phyloP scores from a whole-genome alignment of 2,888 invertebrate genomes.

The Theristus sp. region DNA sequence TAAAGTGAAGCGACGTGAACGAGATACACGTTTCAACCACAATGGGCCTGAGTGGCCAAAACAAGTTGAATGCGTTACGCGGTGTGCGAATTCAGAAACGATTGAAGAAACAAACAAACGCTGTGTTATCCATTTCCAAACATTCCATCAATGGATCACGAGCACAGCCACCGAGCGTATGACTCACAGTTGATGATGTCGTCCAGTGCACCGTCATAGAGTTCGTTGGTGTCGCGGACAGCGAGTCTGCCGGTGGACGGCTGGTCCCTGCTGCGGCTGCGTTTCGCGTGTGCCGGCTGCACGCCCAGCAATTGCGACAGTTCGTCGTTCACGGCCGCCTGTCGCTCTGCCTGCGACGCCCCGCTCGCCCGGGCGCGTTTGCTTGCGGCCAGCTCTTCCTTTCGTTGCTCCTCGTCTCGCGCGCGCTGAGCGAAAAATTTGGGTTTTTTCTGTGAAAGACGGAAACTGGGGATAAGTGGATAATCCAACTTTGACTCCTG shows the following conservation, averaged over 20 bases:
- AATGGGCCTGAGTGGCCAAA: too few species aligned
- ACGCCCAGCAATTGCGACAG: background rate
- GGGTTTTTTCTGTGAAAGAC: too few species aligned
- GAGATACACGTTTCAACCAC: too few species aligned
- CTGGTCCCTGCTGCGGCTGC: too few species aligned
- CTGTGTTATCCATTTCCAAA: too few species aligned
- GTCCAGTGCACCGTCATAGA: background rate
- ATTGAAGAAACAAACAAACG: too few species aligned
- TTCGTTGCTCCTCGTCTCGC: background rate
- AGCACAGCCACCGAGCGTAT: background rate
- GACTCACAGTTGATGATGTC: background rate
- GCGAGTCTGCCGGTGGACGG: background rate
- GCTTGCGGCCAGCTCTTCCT: background rate
- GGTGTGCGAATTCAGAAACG: too few species aligned
- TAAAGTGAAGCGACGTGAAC: too few species aligned
- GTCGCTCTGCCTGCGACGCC: background rate
- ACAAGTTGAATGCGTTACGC: too few species aligned
- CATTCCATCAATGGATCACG: too few species aligned
- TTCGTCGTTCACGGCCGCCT: conserved; percentile 6
- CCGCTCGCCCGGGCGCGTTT: background rate
- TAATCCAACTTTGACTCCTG: too few species aligned
- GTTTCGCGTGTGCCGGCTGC: background rate
- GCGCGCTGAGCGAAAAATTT: background rate
- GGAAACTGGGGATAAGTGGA: too few species aligned
- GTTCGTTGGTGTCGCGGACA: background rate